These are phyloP conservation scores for Lypha dubia DNA, from an alignment of 2,888 invertebrate species.

Conservation along the genomic window DNA sequence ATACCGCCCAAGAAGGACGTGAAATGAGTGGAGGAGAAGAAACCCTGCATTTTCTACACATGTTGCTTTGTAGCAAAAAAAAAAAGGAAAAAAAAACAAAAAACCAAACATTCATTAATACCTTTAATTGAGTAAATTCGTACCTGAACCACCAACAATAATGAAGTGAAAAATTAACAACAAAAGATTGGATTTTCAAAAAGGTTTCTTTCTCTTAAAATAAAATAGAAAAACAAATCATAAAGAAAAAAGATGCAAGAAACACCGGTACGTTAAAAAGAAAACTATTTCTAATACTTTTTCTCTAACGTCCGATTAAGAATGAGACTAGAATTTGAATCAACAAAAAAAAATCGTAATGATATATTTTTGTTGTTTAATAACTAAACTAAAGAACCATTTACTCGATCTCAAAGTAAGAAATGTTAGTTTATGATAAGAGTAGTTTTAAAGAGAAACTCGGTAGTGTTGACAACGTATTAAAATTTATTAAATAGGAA, in stretches of 20 bases:
- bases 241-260: neutral
- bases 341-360: slow-evolving; percentile 15
- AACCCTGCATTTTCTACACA: neutral
- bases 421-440: neutral
- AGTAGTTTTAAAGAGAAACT: neutral
- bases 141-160: slow-evolving; percentile 43
- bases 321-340: slow-evolving; percentile 21
- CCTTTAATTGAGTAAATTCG: slow-evolving; percentile 6
- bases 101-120: neutral
- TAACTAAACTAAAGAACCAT: slow-evolving; percentile 8
- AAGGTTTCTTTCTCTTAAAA: slow-evolving; percentile 50
- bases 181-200: slow-evolving; percentile 54
- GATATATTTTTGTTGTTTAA: neutral
- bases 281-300: slow-evolving; percentile 14
- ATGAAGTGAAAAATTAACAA: slow-evolving; percentile 33
- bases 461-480: neutral
- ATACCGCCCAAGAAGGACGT: neutral
- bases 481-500: neutral
- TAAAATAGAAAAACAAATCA: slow-evolving; percentile 6
- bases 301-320: slow-evolving; percentile 4
- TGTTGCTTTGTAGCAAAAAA: neutral
- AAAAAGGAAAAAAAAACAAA: no score
- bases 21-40: neutral
- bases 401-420: neutral
- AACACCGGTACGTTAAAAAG: slow-evolving; percentile 12